A percentile compares a stretch with the other conserved stretches of the same genome.
These are phyloP conservation scores for Leptopterna dolabrata DNA, from an alignment of 2,888 invertebrate genomes.

Conservation along the genomic window DNA sequence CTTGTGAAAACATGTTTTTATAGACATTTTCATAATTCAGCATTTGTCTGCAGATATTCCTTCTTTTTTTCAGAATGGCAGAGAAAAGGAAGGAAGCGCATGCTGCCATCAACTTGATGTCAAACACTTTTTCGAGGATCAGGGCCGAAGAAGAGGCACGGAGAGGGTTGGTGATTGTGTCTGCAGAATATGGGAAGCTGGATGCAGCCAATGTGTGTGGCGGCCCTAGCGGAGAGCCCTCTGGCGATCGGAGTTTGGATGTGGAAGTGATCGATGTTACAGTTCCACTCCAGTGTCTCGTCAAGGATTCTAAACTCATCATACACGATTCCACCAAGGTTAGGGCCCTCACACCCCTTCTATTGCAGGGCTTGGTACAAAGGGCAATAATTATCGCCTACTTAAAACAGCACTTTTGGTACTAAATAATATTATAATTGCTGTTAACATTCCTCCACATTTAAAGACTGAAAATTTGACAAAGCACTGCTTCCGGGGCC, in stretches of 20 bases:
- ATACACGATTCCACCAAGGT: constrained; percentile 90
- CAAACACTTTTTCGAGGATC: constrained; percentile 87
- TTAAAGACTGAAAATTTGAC: too few relatives aligned
- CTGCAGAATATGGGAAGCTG: constrained; percentile 84
- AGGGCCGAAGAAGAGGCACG: constrained; percentile 83
- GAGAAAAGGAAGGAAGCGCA: constrained; percentile 87
- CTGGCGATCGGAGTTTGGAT: background rate
- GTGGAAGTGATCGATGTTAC: constrained; percentile 84
- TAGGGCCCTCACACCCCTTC: too few relatives aligned
- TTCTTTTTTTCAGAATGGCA: constrained; percentile 71
- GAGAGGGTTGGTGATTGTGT: constrained; percentile 85
- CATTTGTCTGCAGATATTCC: background rate
- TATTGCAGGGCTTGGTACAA: background rate
- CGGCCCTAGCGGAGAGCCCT: constrained; percentile 14
- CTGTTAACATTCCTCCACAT: too few relatives aligned
- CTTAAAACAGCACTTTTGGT: too few relatives aligned
- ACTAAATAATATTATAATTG: too few relatives aligned
- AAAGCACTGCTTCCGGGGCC: too few relatives aligned
- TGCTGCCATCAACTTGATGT: constrained; percentile 90
- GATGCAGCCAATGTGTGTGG: constrained; percentile 33
- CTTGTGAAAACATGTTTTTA: too few relatives aligned
- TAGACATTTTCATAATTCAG: too few relatives aligned
- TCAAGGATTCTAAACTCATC: constrained; percentile 89
- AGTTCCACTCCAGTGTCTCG: constrained; percentile 93
- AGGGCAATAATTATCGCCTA: too few relatives aligned